Base-by-base conservation (phyloP, 2,888 invertebrate species). In the Catocala fraxini region DNA sequence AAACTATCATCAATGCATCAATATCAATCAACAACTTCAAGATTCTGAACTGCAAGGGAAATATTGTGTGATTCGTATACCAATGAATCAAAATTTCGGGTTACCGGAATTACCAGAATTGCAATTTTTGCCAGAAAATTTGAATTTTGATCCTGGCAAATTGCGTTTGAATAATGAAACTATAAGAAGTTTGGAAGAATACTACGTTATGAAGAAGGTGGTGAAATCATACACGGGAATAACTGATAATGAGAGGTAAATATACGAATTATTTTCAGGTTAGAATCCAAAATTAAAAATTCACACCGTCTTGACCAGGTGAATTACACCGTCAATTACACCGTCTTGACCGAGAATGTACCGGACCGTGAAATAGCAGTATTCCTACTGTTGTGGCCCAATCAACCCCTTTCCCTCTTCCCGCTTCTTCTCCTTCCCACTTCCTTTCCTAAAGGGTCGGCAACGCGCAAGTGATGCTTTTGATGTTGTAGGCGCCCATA, bases 1-100 rank as follows among this genome's bases (percentile, higher is more conserved):
- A 6, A 85, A 82, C 70, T 88, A 86, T 54, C 73, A 80, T 41
- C 85, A 84, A 76, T 88, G 88, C 45, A 66, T 88, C 6, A 76
- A 66, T 4, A 82, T 87, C 25, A 70, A 66, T 5, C 66, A 79
- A 35, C 59, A 60, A 9, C 39, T 62, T 6, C 57, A 67, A 43
- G 70, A 70, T 6, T 68, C 67, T 53, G 54, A 71, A 6, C 75
- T 87, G 0, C 73, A 81, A 68, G 87, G 88, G 7, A 88, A 88
- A 64, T 87, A 84, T 57, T 90, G 90, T 43, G 73, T 85, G 39
- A 84, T 87, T 25, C 48, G 45, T 1, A 70, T 86, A 3, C 83
- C 84, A 0, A 5, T 82, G 35, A 57, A 68, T 9, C 85, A 83
- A 67, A 74, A 57, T 13, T 68, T 70, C 3, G 6, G 63, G 1